Base-by-base conservation (phyloP, 1,140 invertebrate genomes). In the Pseudomyrmex cubaensis region DNA sequence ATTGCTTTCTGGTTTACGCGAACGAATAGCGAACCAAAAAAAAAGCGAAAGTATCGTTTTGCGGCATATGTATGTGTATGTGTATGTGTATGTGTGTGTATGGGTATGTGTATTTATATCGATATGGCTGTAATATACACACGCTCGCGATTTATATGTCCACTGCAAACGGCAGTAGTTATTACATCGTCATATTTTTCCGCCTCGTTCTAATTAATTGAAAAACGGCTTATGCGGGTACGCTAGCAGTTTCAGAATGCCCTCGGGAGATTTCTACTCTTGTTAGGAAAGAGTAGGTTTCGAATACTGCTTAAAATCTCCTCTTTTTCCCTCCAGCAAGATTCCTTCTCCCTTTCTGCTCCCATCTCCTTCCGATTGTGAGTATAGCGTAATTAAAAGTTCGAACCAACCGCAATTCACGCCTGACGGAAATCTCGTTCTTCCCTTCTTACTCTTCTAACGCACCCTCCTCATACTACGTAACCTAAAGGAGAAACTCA, bases 311-410 rank as follows among this genome's bases (percentile, higher is more conserved):
- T 82, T 63, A 73, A 35, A 89, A 73, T 73, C 87, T 78, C 67
- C 15, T 54, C 52, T 50, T 61, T 69, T 73, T 78, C 73, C 56
- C 48, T 57, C 66, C 57, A 8, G n/a, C 56, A 17, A 61, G 25
- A 20, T 22, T 13, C 48, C 52, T 56, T 61, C 3, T 22, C 48
- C 4, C 66, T 52, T 35, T 25, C 52, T 7, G 1, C 20, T 46
- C 77, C 86, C 82, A 70, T 83, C 44, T 9, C 13, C 70, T 56
- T 69, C 50, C 82, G 48, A 64, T 69, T 83, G 88, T 62, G 83
- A 90, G 89, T 89, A 89, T 76, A 74, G 72, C 85, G 89, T 93
- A 93, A 93, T 93, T 93, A 92, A 93, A 93, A 92, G 92, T 91
- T 93, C 77, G 78, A 90, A 85, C 83, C 87, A 63, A 90, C 88